Percentiles rank a stretch among this genome's conserved stretches.
phyloP scores from a whole-genome alignment of 2,888 invertebrate genomes.

The Agonopterix subpropinquella region DNA sequence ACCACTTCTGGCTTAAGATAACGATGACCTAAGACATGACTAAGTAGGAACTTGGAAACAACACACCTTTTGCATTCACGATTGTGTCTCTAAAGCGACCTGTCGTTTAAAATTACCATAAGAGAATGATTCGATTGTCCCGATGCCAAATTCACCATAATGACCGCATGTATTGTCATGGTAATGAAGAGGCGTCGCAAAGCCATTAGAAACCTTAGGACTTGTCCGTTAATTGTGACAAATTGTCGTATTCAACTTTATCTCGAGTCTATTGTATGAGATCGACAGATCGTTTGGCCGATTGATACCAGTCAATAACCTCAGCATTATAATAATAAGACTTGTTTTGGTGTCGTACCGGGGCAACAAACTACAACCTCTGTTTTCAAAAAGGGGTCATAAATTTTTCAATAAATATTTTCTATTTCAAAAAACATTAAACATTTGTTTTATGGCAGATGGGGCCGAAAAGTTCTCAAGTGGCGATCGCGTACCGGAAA shows the following conservation, averaged over 20 bases:
- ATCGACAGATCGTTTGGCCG: background rate
- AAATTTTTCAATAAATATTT: too few species aligned
- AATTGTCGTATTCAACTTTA: constrained; percentile 23
- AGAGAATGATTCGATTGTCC: constrained; percentile 16
- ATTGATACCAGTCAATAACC: too few species aligned
- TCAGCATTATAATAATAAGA: too few species aligned
- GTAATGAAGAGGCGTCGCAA: constrained; percentile 21
- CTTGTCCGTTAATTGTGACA: constrained; percentile 30
- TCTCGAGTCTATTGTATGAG: constrained; percentile 27
- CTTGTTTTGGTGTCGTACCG: too few species aligned
- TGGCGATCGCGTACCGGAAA: too few species aligned
- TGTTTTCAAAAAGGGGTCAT: too few species aligned
- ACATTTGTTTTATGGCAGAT: too few species aligned
- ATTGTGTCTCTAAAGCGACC: background rate
- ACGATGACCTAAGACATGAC: background rate
- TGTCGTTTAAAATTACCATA: background rate
- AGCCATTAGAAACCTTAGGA: background rate
- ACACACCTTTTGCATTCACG: background rate
- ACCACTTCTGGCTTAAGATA: too few species aligned
- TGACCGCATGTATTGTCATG: constrained; percentile 26
- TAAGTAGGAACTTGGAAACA: background rate
- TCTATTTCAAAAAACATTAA: too few species aligned
- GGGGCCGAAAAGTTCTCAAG: too few species aligned
- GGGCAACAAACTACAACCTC: too few species aligned
- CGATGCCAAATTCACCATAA: constrained; percentile 28